Percentiles rank a stretch among this genome's conserved stretches.
phyloP scores from a whole-genome alignment of 2,888 invertebrate species.

The Saturnia pavonia region DNA sequence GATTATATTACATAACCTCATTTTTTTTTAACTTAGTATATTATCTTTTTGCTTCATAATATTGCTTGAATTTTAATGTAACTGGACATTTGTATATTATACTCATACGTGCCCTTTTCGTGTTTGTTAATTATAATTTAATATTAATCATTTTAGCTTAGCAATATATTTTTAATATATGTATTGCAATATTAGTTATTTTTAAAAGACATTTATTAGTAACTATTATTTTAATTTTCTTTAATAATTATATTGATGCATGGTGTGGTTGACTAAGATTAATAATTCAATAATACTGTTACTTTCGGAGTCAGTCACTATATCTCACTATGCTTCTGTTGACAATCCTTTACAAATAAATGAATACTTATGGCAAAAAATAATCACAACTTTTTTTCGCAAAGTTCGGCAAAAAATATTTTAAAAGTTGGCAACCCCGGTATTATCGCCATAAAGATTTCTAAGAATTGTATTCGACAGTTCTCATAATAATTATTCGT shows the following conservation, averaged over 20 bases:
- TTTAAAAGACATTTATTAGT: background rate
- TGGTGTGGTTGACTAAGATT: background rate
- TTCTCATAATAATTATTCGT: slow-evolving; percentile 9
- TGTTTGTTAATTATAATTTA: background rate
- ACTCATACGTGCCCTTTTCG: background rate
- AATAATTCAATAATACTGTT: background rate
- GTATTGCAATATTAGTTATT: too few relatives aligned
- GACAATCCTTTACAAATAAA: background rate
- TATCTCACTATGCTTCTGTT: too few relatives aligned
- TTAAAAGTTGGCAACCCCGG: background rate
- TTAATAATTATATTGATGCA: background rate
- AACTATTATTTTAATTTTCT: background rate
- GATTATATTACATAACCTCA: too few relatives aligned
- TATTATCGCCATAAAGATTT: background rate
- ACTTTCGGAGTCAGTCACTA: too few relatives aligned
- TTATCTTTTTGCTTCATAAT: too few relatives aligned
- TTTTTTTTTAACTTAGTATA: too few relatives aligned
- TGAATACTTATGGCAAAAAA: background rate
- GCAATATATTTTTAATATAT: too few relatives aligned
- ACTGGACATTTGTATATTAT: too few relatives aligned
- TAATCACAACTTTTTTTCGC: too few relatives aligned
- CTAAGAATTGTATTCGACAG: slow-evolving; percentile 9
- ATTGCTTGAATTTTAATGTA: too few relatives aligned
- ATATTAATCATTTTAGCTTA: background rate
- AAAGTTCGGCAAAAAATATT: background rate